Evolutionary conservation across 2,888 invertebrate genomes (phyloP), one percentile per base, ranked within the genome.

Genomic region (Hyposoter dolosus): DNA sequence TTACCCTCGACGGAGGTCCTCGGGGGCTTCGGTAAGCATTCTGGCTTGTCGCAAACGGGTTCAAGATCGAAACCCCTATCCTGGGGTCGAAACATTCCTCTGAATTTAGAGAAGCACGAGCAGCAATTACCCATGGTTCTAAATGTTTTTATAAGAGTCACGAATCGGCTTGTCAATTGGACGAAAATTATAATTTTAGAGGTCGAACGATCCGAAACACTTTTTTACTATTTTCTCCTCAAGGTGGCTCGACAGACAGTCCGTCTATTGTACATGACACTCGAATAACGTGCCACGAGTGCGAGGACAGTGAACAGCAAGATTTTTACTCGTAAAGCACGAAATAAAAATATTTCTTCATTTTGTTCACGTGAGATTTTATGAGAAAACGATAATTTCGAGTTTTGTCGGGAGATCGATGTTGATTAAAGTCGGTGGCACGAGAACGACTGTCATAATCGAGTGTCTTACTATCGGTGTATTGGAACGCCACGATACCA

Each of bases 11-110:
- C 82, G 17, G 85, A 79, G 7, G 84, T 43, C 35, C 88, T 86
- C 19, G 92, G 92, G 68, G 94, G 94, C 82, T 91, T 93, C 4
- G 94, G 94, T 69, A 92, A 88, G 63, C 92, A 92, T 71, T 93
- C 92, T 7, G 93, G 91, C 81, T 88, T 90, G 5, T 90, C 90
- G 88, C 92, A 92, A 3, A 85, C 17, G 0, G 92, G 90, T 40
- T 90, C 88, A n/a, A 92, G 84, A 53, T 85, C 82, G 3, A 76
- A 75, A 12, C 72, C 87, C 32, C 82, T 82, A 12, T 79, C 88
- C 35, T 91, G 89, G 3, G 91, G 92, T 72, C 88, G 90, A 85
- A 92, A 94, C 56, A 93, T 90, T 3, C 91, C 90, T 68, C 92
- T 89, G 71, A 93, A 91, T 85, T 91, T 90, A 23, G 91, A 89